Base-by-base conservation (phyloP, 1,140 invertebrate species). In the Riptortus pedestris region DNA sequence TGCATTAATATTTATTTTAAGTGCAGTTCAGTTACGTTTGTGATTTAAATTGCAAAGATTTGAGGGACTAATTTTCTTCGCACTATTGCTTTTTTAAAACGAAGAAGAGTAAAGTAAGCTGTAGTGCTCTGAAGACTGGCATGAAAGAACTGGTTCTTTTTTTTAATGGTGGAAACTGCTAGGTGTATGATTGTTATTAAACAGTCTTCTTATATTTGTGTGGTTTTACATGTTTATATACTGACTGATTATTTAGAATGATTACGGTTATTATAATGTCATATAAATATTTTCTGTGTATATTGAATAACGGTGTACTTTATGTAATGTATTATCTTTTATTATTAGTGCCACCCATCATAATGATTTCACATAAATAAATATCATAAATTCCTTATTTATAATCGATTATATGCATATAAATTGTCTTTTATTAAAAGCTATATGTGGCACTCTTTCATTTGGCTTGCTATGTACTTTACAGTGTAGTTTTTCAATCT, bases 241-340 rank as follows among this genome's bases (percentile, higher is more conserved):
- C 43, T 62, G 60, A 66, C 62, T 63, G 65, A 64, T 63, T 67
- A 60, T 61, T 67, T 65, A 55, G 33, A 63, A 52, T 27, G 45
- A 47, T 52, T 67, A 38, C 14, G 31, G 31, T 61, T n/a, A 66
- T 28, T 62, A 47, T 47, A 24, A n/a, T 65, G 26, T n/a, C 16
- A 51, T 63, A 26, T 63, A 16, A 26, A 28, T 52, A 28, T 63
- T 63, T 63, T 62, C 38, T 62, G 61, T 52, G 47, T 57, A 55
- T 57, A 63, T 47, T 47, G 33, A 22, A 43, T 18, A 55, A n/a
- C 16, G 11, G 4, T n/a, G n/a, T 48, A 48, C 45, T 16, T 55
- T 55, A 18, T 24, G 51, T 26, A 18, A 14, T 24, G 24, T 7
- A 12, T 55, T 55, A 55, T 55, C 24, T 55, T 55, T 24, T 55